Conservation (phyloP, 1,140 invertebrate genomes). For the Heliconius nattereri region DNA sequence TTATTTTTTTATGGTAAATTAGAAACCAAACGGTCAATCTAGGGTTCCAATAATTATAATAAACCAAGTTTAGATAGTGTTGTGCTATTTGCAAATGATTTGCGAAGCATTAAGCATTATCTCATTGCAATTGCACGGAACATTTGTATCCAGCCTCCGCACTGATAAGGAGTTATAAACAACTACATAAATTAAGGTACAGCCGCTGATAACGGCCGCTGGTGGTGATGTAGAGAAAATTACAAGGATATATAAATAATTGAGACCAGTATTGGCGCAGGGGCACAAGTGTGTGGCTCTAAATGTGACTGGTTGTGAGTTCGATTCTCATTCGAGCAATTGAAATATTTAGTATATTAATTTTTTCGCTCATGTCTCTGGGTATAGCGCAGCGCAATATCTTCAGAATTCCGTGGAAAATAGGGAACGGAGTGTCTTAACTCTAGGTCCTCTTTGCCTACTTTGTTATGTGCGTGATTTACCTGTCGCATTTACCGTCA, state of each 20-base stretch:
- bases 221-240: neutral
- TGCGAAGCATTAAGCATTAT: neutral
- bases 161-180: slow-evolving; percentile 25
- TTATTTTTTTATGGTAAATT: neutral
- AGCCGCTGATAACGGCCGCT: neutral
- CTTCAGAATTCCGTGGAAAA: too few relatives aligned
- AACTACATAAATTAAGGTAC: slow-evolving; percentile 15
- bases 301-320: too few relatives aligned
- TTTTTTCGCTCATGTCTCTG: too few relatives aligned
- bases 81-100: neutral
- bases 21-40: neutral
- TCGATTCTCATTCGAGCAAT: too few relatives aligned
- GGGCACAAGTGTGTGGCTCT: too few relatives aligned
- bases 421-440: too few relatives aligned
- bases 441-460: too few relatives aligned
- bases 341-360: too few relatives aligned
- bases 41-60: neutral
- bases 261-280: too few relatives aligned
- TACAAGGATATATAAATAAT: neutral
- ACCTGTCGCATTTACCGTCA: too few relatives aligned
- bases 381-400: too few relatives aligned
- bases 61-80: slow-evolving; percentile 9
- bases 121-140: slow-evolving; percentile 8
- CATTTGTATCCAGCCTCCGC: slow-evolving; percentile 9
- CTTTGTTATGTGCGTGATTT: too few relatives aligned